Evolutionary conservation across 1,140 invertebrate genomes (phyloP).

Genomic region (Cyphomyrmex costatus): DNA sequence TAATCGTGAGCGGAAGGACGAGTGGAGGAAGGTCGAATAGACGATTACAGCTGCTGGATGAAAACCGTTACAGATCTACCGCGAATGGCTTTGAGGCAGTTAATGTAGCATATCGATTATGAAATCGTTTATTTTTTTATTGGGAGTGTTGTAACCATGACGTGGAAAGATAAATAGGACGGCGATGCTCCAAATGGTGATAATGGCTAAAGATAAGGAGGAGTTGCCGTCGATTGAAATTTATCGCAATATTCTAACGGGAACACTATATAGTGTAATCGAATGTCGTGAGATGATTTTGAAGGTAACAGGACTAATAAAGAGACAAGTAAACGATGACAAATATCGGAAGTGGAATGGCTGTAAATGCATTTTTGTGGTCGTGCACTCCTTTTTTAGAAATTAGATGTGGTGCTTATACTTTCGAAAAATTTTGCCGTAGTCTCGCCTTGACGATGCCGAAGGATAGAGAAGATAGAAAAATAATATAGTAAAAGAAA

Average conservation of each 20-base stretch:
- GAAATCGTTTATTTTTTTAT: conserved; percentile 8
- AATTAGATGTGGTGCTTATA: not conserved
- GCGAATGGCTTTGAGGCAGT: not conserved
- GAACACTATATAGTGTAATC: not conserved
- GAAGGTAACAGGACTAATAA: conserved; percentile 21
- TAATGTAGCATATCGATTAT: conserved; percentile 3
- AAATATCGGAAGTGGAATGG: conserved; percentile 20
- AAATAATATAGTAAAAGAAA: conserved; percentile 42
- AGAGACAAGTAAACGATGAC: conserved; percentile 15
- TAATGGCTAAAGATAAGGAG: not conserved
- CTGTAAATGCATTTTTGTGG: conserved; percentile 45
- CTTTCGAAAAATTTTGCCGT: conserved; percentile 13
- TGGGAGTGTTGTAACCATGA: not conserved
- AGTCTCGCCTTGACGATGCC: conserved; percentile 10
- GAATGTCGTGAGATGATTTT: not conserved
- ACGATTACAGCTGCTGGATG: conserved; percentile 47
- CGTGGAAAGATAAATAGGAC: conserved; percentile 11
- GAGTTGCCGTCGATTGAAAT: conserved; percentile 3
- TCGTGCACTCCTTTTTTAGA: conserved; percentile 24
- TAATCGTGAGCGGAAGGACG: conserved; percentile 67
- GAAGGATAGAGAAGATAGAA: conserved; percentile 40
- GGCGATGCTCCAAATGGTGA: conserved; percentile 27
- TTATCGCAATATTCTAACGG: conserved; percentile 41
- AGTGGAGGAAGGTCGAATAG: conserved; percentile 62
- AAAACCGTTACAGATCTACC: conserved; percentile 63